Conservation (phyloP, 2,797 vertebrate genomes). For the Todus mexicanus region DNA sequence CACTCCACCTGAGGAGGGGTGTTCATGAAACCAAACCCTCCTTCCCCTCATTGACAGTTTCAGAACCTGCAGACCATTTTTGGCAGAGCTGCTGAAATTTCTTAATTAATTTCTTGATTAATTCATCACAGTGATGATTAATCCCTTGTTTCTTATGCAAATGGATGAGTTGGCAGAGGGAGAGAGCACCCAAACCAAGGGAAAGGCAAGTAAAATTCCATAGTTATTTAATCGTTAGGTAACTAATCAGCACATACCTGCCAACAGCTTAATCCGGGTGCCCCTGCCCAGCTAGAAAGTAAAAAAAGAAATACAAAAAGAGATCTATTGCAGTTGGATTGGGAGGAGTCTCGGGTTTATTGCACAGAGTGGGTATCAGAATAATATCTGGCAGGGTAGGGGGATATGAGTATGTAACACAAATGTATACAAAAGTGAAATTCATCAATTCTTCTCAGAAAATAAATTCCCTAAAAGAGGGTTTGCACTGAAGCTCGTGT, state of each 20-base stretch:
- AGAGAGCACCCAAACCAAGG: not conserved
- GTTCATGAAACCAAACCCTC: not conserved
- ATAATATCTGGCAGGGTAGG: not conserved
- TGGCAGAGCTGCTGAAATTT: not conserved
- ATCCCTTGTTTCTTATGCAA: not conserved
- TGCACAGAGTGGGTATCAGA: not conserved
- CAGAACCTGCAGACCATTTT: not conserved
- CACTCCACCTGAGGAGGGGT: not conserved
- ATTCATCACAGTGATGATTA: not conserved
- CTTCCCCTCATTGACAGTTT: not conserved
- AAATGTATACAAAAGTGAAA: not conserved
- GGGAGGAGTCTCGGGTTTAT: not conserved
- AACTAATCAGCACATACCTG: not conserved
- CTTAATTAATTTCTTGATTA: not conserved
- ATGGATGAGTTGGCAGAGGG: not conserved
- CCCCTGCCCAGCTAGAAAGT: not conserved
- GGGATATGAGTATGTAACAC: not conserved
- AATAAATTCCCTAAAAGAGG: not conserved
- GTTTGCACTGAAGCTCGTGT: not conserved
- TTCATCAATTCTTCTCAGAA: not conserved
- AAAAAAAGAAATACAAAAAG: not conserved
- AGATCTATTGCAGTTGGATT: not conserved
- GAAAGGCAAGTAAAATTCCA: not conserved
- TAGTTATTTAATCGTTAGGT: not conserved
- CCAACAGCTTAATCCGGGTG: not conserved